Base-by-base conservation (phyloP, 1,140 invertebrate genomes). In the Lepidurus couesii region DNA sequence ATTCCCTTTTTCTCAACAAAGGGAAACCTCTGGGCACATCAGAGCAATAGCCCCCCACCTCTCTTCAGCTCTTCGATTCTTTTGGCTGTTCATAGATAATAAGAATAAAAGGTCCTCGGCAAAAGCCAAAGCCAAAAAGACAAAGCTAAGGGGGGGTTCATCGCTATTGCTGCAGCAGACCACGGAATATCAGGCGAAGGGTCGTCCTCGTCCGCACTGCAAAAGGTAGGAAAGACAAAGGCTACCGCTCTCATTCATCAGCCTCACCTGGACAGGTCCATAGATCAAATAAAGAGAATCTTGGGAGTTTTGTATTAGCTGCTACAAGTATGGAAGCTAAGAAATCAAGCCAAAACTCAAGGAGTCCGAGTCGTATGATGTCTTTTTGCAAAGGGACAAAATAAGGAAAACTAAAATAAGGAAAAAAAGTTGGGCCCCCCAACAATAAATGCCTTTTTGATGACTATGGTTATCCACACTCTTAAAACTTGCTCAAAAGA, bases 191-290 rank as follows among this genome's bases (percentile, higher is more conserved):
- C 53, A 65, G 8, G 53, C 16, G 53, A 65, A 65, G 53, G 53
- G 53, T 65, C 53, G 53, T 65, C 53, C 53, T 65, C 53, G 34
- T 34, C 21, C 53, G 16, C 53, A 65, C 53, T 65, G 34, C 53
- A 7, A 65, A 65, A 65, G 53, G 53, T 65, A 65, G 5, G 10
- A 65, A 13, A 65, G 53, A 65, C 53, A 65, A 65, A 65, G 53
- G 53, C 53, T 65, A 65, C 53, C 53, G 53, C 53, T 65, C 53
- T 65, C 53, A 65, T 65, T 65, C 53, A 65, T 65, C 53, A 65
- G 53, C 53, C 53, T 65, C 53, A 65, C 53, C 53, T 65, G 53
- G 53, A 65, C 53, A 65, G 53, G 53, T 65, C 13, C 53, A 65
- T 65, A 65, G 53, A 65, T 65, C 53, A 65, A 65, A 65, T 65